A percentile compares a stretch with the other conserved stretches of the same genome.
These are phyloP conservation scores for Rhopalosiphum padi DNA, from an alignment of 1,140 invertebrate genomes.

Conservation along the genomic window DNA sequence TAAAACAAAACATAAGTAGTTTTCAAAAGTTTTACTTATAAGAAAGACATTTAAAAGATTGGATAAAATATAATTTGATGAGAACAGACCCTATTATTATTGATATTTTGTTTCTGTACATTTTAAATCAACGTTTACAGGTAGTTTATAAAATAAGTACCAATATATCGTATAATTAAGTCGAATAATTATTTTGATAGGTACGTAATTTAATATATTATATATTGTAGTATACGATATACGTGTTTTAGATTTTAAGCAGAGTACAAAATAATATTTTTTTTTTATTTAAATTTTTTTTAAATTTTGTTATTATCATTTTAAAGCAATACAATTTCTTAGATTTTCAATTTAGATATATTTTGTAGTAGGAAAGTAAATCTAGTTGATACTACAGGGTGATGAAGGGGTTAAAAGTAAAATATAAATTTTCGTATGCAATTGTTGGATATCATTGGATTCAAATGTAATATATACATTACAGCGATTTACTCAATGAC, in stretches of 20 bases:
- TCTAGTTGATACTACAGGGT: background rate
- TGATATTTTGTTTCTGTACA: background rate
- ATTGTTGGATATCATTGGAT: background rate
- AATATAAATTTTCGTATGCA: background rate
- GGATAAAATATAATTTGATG: background rate
- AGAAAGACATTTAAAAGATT: background rate
- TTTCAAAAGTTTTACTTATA: background rate
- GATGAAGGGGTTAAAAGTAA: background rate
- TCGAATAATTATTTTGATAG: background rate
- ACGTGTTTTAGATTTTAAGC: background rate
- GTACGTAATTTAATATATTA: background rate
- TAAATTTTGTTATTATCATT: background rate
- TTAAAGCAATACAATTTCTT: background rate
- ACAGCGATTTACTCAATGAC: too few species aligned
- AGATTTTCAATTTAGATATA: background rate
- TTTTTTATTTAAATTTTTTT: background rate
- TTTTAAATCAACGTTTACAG: background rate
- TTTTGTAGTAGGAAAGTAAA: background rate
- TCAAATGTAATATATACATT: background rate
- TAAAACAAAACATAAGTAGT: background rate
- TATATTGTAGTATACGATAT: background rate
- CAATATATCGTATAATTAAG: background rate
- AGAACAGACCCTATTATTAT: background rate
- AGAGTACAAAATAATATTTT: background rate
- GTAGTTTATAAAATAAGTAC: background rate